These are phyloP conservation scores for Strigamia crassipes DNA, from an alignment of 2,888 invertebrate genomes.

Conservation along the genomic window DNA sequence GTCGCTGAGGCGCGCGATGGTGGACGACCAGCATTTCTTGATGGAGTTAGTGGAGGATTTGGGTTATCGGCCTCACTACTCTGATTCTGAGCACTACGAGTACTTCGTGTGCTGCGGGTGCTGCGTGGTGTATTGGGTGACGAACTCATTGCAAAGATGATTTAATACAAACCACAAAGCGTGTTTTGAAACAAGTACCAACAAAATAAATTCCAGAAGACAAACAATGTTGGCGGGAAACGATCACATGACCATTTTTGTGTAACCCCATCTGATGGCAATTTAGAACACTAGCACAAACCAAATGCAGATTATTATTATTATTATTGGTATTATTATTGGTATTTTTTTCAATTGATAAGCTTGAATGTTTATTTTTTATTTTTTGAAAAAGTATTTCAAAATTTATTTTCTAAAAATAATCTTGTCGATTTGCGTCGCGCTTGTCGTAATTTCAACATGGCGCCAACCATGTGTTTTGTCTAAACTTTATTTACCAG, in stretches of 20 bases:
- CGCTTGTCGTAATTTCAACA: not conserved
- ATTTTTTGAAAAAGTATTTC: too few species aligned
- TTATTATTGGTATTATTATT: too few species aligned
- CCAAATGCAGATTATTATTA: too few species aligned
- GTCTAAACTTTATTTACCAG: not conserved
- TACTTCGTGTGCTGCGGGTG: not conserved
- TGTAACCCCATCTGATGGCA: too few species aligned
- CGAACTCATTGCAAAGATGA: not conserved
- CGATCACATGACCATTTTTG: not conserved
- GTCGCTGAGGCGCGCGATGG: not conserved
- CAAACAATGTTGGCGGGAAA: slow-evolving; percentile 10
- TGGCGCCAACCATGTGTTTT: not conserved
- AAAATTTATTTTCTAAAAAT: too few species aligned
- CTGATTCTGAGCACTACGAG: not conserved
- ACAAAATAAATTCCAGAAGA: not conserved
- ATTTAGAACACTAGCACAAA: too few species aligned
- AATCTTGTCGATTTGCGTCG: too few species aligned
- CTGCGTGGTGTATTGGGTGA: not conserved
- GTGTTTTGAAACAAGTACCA: not conserved
- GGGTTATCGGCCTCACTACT: not conserved
- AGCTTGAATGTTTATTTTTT: too few species aligned
- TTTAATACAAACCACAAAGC: not conserved
- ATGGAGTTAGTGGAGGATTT: not conserved
- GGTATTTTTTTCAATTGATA: too few species aligned
- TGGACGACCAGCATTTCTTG: not conserved